Conservation (phyloP, 1,140 invertebrate genomes). For the Bombyx mandarina region DNA sequence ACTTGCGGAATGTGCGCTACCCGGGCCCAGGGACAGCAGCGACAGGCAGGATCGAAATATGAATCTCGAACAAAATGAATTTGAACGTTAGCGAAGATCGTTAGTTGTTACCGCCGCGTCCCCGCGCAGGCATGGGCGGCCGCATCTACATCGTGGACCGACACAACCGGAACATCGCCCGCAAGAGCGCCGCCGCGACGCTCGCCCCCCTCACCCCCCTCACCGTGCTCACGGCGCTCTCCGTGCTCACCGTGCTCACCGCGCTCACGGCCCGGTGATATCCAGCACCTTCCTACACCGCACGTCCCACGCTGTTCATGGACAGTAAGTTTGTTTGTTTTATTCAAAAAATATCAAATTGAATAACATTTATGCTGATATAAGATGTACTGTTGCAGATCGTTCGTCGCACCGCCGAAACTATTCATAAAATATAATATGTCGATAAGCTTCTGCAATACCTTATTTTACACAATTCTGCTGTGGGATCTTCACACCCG, state of each 20-base stretch:
- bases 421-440: too few relatives aligned
- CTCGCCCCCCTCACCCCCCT: background rate
- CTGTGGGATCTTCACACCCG: too few relatives aligned
- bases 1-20: too few relatives aligned
- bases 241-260: slow-evolving; percentile 1
- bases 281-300: background rate
- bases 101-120: too few relatives aligned
- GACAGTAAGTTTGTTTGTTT: background rate
- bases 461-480: too few relatives aligned
- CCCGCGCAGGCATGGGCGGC: slow-evolving; percentile 44
- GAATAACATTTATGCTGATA: background rate
- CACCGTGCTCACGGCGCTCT: background rate
- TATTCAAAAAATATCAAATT: background rate
- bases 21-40: too few relatives aligned
- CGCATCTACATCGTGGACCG: slow-evolving; percentile 54
- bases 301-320: background rate
- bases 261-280: background rate
- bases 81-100: too few relatives aligned
- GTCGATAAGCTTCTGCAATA: too few relatives aligned
- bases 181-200: slow-evolving; percentile 13
- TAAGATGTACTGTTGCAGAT: too few relatives aligned
- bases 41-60: too few relatives aligned
- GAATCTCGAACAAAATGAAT: too few relatives aligned
- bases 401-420: too few relatives aligned
- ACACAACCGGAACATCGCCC: slow-evolving; percentile 36